phyloP scores from a whole-genome alignment of 2,888 invertebrate genomes.

The Drosophila vallismaia region DNA sequence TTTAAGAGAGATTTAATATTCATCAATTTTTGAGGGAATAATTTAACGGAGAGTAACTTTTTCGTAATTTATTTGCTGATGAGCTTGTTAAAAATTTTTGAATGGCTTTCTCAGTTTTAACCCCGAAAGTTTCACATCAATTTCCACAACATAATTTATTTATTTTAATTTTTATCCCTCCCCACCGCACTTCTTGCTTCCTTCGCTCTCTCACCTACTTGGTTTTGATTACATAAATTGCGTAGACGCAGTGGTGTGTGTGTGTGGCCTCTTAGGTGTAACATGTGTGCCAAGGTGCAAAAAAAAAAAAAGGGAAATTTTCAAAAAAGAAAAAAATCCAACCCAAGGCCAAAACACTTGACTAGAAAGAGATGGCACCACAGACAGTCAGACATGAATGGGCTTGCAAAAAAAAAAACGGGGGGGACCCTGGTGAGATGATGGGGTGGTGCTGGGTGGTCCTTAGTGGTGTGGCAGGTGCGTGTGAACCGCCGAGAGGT shows the following conservation, averaged over 20 bases:
- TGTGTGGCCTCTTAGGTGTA: conserved; percentile 26
- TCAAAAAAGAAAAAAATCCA: conserved; percentile 26
- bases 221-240: conserved; percentile 38
- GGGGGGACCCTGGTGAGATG: background rate
- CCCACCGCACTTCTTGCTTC: background rate
- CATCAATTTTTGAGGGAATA: too few species aligned
- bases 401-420: conserved; percentile 6
- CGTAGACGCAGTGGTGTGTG: conserved; percentile 30
- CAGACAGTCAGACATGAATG: conserved; percentile 41
- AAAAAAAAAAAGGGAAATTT: conserved; percentile 32
- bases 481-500: conserved; percentile 64
- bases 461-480: conserved; percentile 21
- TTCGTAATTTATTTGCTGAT: conserved; percentile 2
- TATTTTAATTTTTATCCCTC: conserved; percentile 33
- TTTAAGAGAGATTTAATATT: background rate
- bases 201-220: background rate
- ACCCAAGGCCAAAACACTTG: conserved; percentile 67
- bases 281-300: conserved; percentile 70
- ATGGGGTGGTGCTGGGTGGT: background rate
- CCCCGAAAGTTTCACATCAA: conserved; percentile 7
- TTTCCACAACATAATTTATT: conserved; percentile 23
- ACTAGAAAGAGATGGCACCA: conserved; percentile 38
- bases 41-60: background rate
- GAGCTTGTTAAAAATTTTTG: conserved; percentile 2
- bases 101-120: background rate